These are phyloP conservation scores for Pyrgus malvae DNA, from an alignment of 2,888 invertebrate species.

Conservation along the genomic window DNA sequence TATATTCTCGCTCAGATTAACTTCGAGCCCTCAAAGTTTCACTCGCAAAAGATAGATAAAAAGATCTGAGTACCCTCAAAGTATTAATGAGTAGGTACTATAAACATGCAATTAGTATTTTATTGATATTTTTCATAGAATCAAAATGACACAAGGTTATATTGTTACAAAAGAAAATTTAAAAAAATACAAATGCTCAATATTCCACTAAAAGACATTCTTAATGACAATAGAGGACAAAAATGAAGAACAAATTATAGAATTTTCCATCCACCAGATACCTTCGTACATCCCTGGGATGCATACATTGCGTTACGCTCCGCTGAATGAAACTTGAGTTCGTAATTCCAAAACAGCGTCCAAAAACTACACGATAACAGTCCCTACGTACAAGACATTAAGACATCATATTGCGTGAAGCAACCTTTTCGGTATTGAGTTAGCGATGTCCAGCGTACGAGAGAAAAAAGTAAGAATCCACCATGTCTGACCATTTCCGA, in stretches of 20 bases:
- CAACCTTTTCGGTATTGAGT: slow-evolving; percentile 53
- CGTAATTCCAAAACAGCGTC: slow-evolving; percentile 40
- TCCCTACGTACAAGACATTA: slow-evolving; percentile 27
- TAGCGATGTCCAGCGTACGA: slow-evolving; percentile 68
- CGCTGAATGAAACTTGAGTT: slow-evolving; percentile 46
- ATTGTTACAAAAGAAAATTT: no score
- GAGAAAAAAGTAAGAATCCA: slow-evolving; percentile 74
- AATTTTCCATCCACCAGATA: slow-evolving; percentile 37
- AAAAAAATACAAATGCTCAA: no score
- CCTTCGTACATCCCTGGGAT: slow-evolving; percentile 39
- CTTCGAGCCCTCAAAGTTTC: no score
- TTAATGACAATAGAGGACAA: neutral
- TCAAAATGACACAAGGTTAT: no score
- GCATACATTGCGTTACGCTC: slow-evolving; percentile 51
- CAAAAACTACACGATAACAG: slow-evolving; percentile 30
- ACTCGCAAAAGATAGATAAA: no score
- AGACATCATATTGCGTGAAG: slow-evolving; percentile 39
- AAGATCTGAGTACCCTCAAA: no score
- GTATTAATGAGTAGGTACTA: no score
- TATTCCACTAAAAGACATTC: neutral
- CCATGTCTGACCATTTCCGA: slow-evolving; percentile 82
- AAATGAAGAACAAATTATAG: neutral
- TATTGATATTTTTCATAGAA: no score
- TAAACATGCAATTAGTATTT: no score
- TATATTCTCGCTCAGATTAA: no score